These are phyloP conservation scores for Aproaerema taeniolella DNA, from an alignment of 2,888 invertebrate species.

Conservation along the genomic window DNA sequence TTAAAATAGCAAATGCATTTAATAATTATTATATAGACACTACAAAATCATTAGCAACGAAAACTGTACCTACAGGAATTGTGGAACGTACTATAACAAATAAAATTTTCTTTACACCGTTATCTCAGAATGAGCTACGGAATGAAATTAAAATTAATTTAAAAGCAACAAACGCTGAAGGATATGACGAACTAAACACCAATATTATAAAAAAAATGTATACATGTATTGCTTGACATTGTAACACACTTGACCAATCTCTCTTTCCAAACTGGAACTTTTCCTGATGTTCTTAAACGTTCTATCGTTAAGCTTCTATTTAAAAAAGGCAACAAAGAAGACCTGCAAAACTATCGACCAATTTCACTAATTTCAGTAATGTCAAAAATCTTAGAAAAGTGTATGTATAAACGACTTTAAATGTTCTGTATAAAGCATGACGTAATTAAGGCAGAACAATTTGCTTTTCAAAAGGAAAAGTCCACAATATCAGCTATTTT, in stretches of 20 bases:
- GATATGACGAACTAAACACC: neutral
- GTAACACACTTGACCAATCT: neutral
- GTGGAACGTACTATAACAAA: neutral
- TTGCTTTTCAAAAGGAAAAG: conserved; percentile 16
- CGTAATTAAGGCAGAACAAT: conserved; percentile 10
- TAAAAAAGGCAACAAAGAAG: conserved; percentile 4
- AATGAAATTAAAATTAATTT: neutral
- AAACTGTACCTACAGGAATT: neutral
- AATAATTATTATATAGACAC: neutral
- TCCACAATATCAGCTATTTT: conserved; percentile 13
- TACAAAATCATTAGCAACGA: neutral
- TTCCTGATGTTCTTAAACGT: neutral
- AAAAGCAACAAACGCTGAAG: neutral
- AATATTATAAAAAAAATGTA: neutral
- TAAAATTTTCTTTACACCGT: neutral
- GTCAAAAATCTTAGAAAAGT: conserved; percentile 14
- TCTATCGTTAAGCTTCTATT: neutral
- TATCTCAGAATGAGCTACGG: neutral
- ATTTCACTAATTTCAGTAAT: conserved; percentile 8
- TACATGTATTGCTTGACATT: neutral
- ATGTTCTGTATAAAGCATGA: conserved; percentile 3
- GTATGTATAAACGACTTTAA: conserved; percentile 5
- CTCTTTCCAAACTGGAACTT: neutral
- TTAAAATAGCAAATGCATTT: neutral
- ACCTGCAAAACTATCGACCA: conserved; percentile 3